Conservation (phyloP, 2,797 vertebrate genomes). For the Arnoldichthys spilopterus region DNA sequence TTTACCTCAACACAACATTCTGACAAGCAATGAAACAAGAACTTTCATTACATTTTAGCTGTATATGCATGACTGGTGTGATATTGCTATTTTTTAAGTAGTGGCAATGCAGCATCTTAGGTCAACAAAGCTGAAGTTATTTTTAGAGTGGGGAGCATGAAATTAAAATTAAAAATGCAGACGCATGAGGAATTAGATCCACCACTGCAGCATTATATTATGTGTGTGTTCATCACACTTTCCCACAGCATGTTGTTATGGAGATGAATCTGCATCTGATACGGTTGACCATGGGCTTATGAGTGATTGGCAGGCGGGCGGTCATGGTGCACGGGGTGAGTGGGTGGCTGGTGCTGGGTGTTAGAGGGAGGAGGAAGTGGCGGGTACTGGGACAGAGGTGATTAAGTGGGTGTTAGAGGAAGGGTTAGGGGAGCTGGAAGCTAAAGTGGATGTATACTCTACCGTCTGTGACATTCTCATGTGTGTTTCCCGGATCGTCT, state of each 20-base stretch:
- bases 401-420: constrained; percentile 35
- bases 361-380: constrained; percentile 25
- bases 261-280: constrained; percentile 46
- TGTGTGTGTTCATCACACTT: constrained; percentile 24
- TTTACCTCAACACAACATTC: background rate
- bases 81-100: background rate
- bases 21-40: background rate
- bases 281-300: constrained; percentile 56
- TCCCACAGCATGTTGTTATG: constrained; percentile 40
- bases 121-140: background rate
- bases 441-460: constrained; percentile 77
- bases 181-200: constrained; percentile 24
- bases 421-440: constrained; percentile 43
- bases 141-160: constrained; percentile 38
- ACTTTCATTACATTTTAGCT: background rate
- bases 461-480: constrained; percentile 73
- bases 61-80: constrained; percentile 1
- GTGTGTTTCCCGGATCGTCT: constrained; percentile 73
- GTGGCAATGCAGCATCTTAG: constrained; percentile 3
- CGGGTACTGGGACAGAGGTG: background rate
- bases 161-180: constrained; percentile 40
- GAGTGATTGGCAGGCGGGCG: constrained; percentile 64
- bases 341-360: constrained; percentile 25
- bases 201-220: constrained; percentile 25
- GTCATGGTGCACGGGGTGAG: constrained; percentile 50